Base-by-base conservation (phyloP, 2,113 vertebrate species). In the Micronycteris hirsuta region DNA sequence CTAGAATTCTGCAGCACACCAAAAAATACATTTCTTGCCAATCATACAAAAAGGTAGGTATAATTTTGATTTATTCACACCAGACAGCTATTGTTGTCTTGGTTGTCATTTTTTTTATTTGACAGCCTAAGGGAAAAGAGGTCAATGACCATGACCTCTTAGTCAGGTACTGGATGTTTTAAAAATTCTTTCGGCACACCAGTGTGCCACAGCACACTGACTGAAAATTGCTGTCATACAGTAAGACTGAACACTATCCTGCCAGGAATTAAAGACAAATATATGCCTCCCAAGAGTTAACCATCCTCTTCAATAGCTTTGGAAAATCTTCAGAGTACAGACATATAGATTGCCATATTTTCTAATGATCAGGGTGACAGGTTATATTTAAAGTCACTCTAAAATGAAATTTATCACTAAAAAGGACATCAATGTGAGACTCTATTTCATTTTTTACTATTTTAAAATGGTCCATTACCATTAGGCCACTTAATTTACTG, bases 351-450 rank as follows among this genome's bases (percentile, higher is more conserved):
- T n/a, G 16, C 33, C 33, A 56, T 26, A 43, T 67, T 70, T 70
- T 45, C 80, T 94, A 82, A 73, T 56, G 22, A 16, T 86, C 9
- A 84, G 36, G 38, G 58, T 83, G 71, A 91, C 12, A 73, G 26
- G 16, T 54, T n/a, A 70, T 20, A n/a, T 41, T 84, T 93, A 43
- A 95, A 95, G 41, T 78, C 82, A 78, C 67, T 47, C 38, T 47
- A 70, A 92, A 86, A 96, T 81, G 63, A 86, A 95, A 85, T 71
- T 20, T 71, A 91, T 65, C 45, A 92, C 16, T 83, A 67, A 94
- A 78, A 94, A 77, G 74, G n/a, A 90, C 31, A 87, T 31, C 41
- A 63, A 22, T 33, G 0, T 83, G 31, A 96, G 41, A 78, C 49
- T 93, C 63, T 71, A 31, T 89, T 83, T 68, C 61, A 83, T 71